A percentile compares a stretch with the other conserved stretches of the same genome.
Conservation (phyloP, 2,888 invertebrate genomes). For the Hypercompe scribonia region DNA sequence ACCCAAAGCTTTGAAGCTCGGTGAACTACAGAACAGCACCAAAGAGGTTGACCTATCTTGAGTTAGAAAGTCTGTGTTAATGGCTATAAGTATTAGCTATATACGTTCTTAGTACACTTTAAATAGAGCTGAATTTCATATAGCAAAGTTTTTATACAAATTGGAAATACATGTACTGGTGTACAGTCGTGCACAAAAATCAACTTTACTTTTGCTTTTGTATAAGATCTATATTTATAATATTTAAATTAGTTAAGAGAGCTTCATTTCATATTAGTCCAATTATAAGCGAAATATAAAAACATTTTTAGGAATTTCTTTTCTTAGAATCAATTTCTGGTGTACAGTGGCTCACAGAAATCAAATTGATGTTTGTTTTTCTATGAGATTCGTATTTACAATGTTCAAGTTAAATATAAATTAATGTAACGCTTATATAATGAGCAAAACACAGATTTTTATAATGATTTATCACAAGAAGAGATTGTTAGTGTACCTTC, state of each 20-base stretch:
- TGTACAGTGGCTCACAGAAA: background rate
- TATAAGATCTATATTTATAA: background rate
- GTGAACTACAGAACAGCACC: background rate
- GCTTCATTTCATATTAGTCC: conserved; percentile 16
- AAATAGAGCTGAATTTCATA: conserved; percentile 22
- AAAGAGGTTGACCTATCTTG: background rate
- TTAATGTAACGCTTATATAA: background rate
- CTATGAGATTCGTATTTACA: too few species aligned
- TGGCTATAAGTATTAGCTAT: background rate
- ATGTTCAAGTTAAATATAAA: background rate
- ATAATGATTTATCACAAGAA: background rate
- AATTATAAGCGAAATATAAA: background rate
- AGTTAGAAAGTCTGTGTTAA: background rate
- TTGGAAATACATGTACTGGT: background rate
- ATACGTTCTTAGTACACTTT: background rate
- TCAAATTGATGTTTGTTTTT: background rate
- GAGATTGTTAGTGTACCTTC: background rate
- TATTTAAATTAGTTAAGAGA: conserved; percentile 17
- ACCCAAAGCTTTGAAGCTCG: too few species aligned
- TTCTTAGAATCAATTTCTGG: background rate
- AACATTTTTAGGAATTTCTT: too few species aligned
- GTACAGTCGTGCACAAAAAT: background rate
- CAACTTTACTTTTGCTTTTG: background rate
- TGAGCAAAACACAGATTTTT: background rate
- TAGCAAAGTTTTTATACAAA: too few species aligned